phyloP scores from a whole-genome alignment of 1,140 invertebrate genomes.

The Drosophila pachea region DNA sequence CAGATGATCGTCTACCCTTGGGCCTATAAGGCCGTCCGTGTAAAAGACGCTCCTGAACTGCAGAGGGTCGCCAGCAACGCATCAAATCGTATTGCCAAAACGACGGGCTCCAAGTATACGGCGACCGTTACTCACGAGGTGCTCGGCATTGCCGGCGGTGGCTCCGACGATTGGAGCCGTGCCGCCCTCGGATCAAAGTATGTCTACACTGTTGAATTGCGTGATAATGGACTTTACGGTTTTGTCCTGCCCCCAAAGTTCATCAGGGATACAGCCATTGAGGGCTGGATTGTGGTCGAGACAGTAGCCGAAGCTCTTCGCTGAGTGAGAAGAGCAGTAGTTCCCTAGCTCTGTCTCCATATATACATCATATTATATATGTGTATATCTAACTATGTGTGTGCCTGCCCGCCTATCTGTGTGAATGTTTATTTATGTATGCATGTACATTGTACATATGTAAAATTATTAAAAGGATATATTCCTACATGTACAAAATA shows the following conservation, averaged over 20 bases:
- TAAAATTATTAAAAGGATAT: constrained; percentile 16
- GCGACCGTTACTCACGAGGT: constrained; percentile 78
- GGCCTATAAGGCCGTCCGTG: constrained; percentile 80
- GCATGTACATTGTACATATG: constrained; percentile 41
- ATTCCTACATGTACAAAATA: background rate
- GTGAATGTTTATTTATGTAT: constrained; percentile 36
- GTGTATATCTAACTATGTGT: constrained; percentile 1
- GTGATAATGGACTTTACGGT: constrained; percentile 91
- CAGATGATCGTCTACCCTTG: constrained; percentile 86
- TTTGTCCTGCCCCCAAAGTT: constrained; percentile 90
- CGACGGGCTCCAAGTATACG: constrained; percentile 58
- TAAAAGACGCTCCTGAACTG: constrained; percentile 84
- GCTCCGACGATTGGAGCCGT: constrained; percentile 95
- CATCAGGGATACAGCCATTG: constrained; percentile 89
- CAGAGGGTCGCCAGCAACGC: constrained; percentile 84
- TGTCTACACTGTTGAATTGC: constrained; percentile 91
- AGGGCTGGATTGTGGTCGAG: constrained; percentile 89
- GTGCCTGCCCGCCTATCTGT: constrained; percentile 10
- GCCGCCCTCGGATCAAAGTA: constrained; percentile 89
- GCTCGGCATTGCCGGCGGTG: constrained; percentile 88
- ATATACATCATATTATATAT: too few species aligned
- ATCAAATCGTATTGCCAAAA: constrained; percentile 69
- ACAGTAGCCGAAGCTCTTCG: constrained; percentile 83
- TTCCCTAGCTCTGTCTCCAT: too few species aligned
- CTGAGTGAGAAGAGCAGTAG: constrained; percentile 2